Evolutionary conservation across 2,797 vertebrate genomes (phyloP), one percentile per base, ranked within the genome.

Genomic region (Trachops cirrhosus): DNA sequence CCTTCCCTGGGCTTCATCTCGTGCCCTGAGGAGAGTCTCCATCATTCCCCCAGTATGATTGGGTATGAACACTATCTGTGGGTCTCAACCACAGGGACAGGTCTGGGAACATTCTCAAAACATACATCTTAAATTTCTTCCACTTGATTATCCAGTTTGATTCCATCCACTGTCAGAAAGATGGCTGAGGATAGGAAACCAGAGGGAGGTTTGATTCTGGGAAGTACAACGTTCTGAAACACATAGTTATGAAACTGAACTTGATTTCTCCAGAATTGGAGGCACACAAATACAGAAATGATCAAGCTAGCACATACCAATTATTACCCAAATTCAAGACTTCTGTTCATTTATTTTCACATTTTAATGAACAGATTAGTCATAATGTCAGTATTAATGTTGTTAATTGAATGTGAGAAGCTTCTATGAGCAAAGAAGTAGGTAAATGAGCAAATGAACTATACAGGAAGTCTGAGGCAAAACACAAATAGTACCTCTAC

Each of bases 51-150:
- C n/a, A 52, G 19, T 59, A 11, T 82, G 54, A 67, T 77, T 54
- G 54, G 62, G 9, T 37, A 68, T 46, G 88, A 96, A 95, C 46
- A 26, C 2, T 79, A 85, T 93, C 92, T 84, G 19, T 86, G 83
- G 54, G 37, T 89, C 83, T 93, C 52, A n/a, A 83, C 64, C 62
- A 44, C 9, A 77, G 64, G 26, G 77, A 86, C 57, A 80, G 70
- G 44, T 86, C 87, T 89, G 94, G 86, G 95, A 97, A 95, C 75
- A 89, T 34, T 78, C 83, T 95, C 92, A 97, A 96, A 96, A 84
- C 46, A 96, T 32, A 96, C 57, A 88, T 93, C 85, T 92, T 94
- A 86, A 86, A 37, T 94, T 92, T 92, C 87, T 77, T 70, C 73
- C 62, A 78, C 59, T 87, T 87, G 94, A 96, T 59, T 79, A 77